A percentile compares a stretch with the other conserved stretches of the same genome.
phyloP scores from a whole-genome alignment of 1,140 invertebrate species.

The Apis mellifera region DNA sequence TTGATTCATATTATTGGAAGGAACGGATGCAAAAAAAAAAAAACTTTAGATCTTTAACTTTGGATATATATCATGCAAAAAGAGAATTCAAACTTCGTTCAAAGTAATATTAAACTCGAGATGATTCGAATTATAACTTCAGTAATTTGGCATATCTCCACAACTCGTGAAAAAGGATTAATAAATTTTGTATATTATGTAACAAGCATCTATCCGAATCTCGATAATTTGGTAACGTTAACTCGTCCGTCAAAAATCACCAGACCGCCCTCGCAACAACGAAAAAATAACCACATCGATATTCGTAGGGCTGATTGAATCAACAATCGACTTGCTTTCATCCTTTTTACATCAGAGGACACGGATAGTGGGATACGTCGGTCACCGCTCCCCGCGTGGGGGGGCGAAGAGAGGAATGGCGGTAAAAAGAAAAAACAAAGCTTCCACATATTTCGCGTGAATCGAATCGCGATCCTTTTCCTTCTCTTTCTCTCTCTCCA shows the following conservation, averaged over 20 bases:
- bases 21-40: neutral
- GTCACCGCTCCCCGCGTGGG: neutral
- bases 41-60: neutral
- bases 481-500: no score
- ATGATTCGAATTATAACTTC: neutral
- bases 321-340: neutral
- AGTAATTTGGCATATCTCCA: neutral
- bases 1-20: neutral
- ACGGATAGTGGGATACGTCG: neutral
- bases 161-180: no score
- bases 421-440: neutral
- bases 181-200: no score
- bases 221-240: neutral
- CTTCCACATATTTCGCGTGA: neutral
- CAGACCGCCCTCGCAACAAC: neutral
- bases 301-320: slow-evolving; percentile 10
- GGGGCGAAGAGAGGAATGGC: no score
- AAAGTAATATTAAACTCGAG: neutral
- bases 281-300: neutral
- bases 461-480: neutral
- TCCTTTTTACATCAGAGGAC: neutral
- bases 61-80: neutral
- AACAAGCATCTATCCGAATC: neutral
- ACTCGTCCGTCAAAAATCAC: neutral
- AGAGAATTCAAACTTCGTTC: neutral